Conservation (phyloP, 2,888 invertebrate species). For the Pollenia griseotomentosa region DNA sequence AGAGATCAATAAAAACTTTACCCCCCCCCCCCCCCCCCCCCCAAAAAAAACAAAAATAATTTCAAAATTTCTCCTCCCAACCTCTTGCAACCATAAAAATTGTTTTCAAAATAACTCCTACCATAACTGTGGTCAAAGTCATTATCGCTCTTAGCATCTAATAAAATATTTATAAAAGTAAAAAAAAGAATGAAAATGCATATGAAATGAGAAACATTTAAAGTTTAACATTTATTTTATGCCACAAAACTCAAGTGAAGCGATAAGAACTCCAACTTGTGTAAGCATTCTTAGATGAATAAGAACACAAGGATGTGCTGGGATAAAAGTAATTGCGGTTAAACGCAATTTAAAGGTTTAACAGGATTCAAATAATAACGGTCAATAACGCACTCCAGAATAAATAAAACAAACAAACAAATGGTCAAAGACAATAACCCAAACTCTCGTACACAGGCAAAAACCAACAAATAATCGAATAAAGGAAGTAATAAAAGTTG, state of each 20-base stretch:
- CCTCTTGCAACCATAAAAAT: background rate
- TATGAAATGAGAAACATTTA: constrained; percentile 60
- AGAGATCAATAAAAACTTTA: background rate
- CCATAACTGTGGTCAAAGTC: constrained; percentile 52
- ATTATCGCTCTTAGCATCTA: constrained; percentile 69
- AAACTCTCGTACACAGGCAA: constrained; percentile 2
- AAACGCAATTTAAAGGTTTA: constrained; percentile 71
- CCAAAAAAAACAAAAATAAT: constrained; percentile 3
- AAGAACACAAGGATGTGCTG: constrained; percentile 51
- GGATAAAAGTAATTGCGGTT: constrained; percentile 71
- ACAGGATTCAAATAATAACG: constrained; percentile 64
- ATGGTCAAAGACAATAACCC: constrained; percentile 20
- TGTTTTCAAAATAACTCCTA: constrained; percentile 26
- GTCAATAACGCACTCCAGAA: constrained; percentile 50
- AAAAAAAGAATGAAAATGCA: constrained; percentile 4
- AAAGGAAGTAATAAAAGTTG: constrained; percentile 57
- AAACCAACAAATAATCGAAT: constrained; percentile 41
- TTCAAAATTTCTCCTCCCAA: constrained; percentile 7
- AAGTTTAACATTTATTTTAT: constrained; percentile 66
- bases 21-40: background rate
- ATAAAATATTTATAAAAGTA: constrained; percentile 72
- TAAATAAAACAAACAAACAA: constrained; percentile 56
- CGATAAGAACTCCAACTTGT: constrained; percentile 54
- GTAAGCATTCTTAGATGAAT: constrained; percentile 28
- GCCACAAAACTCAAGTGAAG: constrained; percentile 15